Conservation (phyloP, 2,888 invertebrate species). For the Drosophila demipolita region DNA sequence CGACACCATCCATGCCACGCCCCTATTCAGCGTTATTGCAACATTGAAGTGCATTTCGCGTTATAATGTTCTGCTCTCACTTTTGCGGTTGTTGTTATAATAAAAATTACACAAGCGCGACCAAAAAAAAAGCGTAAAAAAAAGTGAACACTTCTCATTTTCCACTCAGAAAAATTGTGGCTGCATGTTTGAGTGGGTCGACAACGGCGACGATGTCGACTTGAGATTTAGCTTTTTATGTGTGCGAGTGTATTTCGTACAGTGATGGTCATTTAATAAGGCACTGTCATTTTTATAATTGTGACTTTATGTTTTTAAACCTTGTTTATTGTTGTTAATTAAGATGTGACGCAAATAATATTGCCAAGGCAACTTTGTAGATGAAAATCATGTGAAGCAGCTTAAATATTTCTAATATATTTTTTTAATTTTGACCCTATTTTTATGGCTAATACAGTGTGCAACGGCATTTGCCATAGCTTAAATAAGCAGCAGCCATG, state of each 20-base stretch:
- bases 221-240: constrained; percentile 15
- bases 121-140: constrained; percentile 29
- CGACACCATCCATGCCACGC: constrained; percentile 4
- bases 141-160: constrained; percentile 64
- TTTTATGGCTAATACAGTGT: background rate
- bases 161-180: constrained; percentile 73
- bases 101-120: constrained; percentile 51
- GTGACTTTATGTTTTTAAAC: background rate
- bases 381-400: background rate
- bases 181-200: constrained; percentile 55
- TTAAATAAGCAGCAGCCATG: constrained; percentile 11
- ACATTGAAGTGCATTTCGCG: constrained; percentile 70
- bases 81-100: constrained; percentile 42
- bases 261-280: background rate
- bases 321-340: background rate
- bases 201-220: constrained; percentile 19
- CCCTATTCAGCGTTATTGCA: constrained; percentile 33
- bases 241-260: constrained; percentile 1
- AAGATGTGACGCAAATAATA: background rate
- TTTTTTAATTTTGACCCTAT: background rate
- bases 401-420: background rate
- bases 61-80: constrained; percentile 49
- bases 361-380: background rate
- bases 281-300: background rate
- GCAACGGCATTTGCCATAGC: background rate